A percentile compares a stretch with the other conserved stretches of the same genome.
Conservation (phyloP, 2,797 vertebrate species). For the Poecilia gillii region DNA sequence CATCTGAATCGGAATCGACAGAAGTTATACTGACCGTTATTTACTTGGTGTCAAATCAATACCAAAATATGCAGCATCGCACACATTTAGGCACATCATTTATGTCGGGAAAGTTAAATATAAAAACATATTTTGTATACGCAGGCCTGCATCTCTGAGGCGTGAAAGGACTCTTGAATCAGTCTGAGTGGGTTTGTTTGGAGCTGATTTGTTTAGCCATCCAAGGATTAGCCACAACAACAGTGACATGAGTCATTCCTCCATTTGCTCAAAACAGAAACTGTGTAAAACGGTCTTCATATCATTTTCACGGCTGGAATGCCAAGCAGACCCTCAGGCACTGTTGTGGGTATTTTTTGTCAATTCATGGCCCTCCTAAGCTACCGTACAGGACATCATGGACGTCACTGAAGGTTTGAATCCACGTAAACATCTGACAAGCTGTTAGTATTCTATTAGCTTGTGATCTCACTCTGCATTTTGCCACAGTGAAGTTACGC, state of each 20-base stretch:
- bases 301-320: constrained; percentile 27
- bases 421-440: background rate
- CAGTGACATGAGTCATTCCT: constrained; percentile 22
- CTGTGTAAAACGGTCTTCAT: constrained; percentile 4
- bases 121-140: background rate
- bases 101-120: background rate
- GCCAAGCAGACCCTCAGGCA: background rate
- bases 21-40: no score
- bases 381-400: background rate
- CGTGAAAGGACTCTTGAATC: constrained; percentile 12
- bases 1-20: no score
- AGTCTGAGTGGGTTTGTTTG: constrained; percentile 19
- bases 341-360: constrained; percentile 20
- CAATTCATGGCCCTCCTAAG: constrained; percentile 32
- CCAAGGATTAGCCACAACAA: constrained; percentile 7
- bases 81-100: background rate
- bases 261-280: constrained; percentile 14
- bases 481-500: background rate
- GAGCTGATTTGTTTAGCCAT: constrained; percentile 21
- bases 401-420: constrained; percentile 1
- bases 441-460: background rate
- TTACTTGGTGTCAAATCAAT: no score
- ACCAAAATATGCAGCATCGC: no score
- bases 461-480: background rate
- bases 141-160: constrained; percentile 6